A percentile compares a stretch with the other conserved stretches of the same genome.
These are phyloP conservation scores for Eleginops maclovinus DNA, from an alignment of 2,113 vertebrate species.

Conservation along the genomic window DNA sequence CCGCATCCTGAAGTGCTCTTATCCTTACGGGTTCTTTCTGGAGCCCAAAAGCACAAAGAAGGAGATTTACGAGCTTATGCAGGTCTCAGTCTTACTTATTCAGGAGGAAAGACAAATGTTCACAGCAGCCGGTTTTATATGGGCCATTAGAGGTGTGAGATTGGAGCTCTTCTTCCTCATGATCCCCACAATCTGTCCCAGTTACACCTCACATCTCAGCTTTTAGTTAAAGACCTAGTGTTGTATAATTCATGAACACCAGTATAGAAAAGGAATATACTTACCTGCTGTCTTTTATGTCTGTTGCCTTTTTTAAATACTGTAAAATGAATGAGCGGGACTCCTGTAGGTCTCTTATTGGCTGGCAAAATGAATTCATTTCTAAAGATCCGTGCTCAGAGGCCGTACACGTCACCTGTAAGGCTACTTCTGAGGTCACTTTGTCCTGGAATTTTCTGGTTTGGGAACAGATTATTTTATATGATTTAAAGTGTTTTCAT, in stretches of 20 bases:
- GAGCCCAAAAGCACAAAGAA: slow-evolving; percentile 99
- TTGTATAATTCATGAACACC: slow-evolving; percentile 19
- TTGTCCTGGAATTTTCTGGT: slow-evolving; percentile 4
- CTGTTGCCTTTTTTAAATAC: slow-evolving; percentile 11
- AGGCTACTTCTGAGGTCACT: slow-evolving; percentile 6
- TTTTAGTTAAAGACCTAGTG: slow-evolving; percentile 41
- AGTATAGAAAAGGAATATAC: slow-evolving; percentile 2
- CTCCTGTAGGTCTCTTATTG: slow-evolving; percentile 7
- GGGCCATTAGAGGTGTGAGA: slow-evolving; percentile 41
- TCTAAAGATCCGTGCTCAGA: slow-evolving; percentile 7
- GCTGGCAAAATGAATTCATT: slow-evolving; percentile 1
- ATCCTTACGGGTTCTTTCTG: slow-evolving; percentile 98
- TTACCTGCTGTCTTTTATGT: slow-evolving; percentile 23
- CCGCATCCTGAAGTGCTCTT: slow-evolving; percentile 99
- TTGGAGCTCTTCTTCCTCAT: slow-evolving; percentile 32
- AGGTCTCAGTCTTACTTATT: slow-evolving; percentile 84
- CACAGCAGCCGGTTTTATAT: slow-evolving; percentile 31
- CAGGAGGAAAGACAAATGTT: slow-evolving; percentile 45
- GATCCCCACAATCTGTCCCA: slow-evolving; percentile 23
- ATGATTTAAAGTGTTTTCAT: not conserved
- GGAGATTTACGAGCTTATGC: slow-evolving; percentile 99
- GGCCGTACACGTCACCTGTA: not conserved
- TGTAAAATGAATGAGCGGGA: not conserved
- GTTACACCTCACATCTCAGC: slow-evolving; percentile 43
- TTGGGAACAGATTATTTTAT: slow-evolving; percentile 8